phyloP scores from a whole-genome alignment of 2,888 invertebrate genomes.

The Lepidochitona cinerea region DNA sequence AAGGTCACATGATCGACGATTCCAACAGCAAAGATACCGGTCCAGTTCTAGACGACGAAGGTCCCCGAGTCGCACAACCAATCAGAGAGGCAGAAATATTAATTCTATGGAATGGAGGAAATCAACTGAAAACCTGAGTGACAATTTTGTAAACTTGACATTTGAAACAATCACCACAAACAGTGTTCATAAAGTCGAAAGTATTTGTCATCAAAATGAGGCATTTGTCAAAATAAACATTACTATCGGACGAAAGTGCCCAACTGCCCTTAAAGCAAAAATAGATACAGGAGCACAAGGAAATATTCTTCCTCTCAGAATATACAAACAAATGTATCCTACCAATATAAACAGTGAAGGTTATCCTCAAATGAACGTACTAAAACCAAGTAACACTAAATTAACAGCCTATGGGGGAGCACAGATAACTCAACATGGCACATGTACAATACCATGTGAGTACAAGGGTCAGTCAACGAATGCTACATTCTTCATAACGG shows the following conservation, averaged over 20 bases:
- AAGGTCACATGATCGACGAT: background rate
- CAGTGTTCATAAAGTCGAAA: background rate
- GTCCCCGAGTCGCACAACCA: too few relatives aligned
- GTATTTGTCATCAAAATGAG: background rate
- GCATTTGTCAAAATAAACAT: background rate
- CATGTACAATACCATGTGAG: background rate
- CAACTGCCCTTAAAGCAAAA: background rate
- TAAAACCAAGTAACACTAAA: background rate
- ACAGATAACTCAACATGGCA: background rate
- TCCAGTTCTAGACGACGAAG: background rate
- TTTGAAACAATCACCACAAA: background rate
- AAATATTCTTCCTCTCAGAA: conserved; percentile 4
- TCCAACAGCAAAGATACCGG: background rate
- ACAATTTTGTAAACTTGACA: background rate
- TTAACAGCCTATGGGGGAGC: background rate
- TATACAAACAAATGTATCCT: background rate
- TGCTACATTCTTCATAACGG: background rate
- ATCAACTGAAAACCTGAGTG: background rate
- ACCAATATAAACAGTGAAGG: background rate
- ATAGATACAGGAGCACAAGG: conserved; percentile 13
- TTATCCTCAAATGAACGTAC: background rate
- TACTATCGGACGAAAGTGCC: background rate
- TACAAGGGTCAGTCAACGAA: background rate
- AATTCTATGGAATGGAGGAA: background rate
- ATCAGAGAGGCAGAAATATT: background rate